phyloP scores from a whole-genome alignment of 2,888 invertebrate species.

The Protonemura montana region DNA sequence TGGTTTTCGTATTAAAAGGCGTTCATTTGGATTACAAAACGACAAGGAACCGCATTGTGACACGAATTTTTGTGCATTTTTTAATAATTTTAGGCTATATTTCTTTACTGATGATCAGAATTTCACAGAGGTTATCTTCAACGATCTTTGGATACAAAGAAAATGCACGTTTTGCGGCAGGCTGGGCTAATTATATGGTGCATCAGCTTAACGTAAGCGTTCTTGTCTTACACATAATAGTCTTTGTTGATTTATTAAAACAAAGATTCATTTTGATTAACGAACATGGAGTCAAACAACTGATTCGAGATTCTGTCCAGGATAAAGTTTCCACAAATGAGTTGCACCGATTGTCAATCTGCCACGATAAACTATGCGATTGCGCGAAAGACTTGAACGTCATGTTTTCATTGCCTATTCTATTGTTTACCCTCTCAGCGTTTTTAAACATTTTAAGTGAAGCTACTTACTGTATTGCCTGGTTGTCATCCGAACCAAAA shows the following conservation, averaged over 20 bases:
- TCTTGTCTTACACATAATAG: not conserved
- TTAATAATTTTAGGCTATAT: not conserved
- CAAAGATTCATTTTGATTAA: not conserved
- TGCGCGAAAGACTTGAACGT: not conserved
- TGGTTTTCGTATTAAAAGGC: not conserved
- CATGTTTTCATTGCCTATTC: not conserved
- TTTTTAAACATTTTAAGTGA: not conserved
- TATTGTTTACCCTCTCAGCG: not conserved
- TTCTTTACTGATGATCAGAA: not conserved
- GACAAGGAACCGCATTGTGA: not conserved
- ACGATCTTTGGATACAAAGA: not conserved
- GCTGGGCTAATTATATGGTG: not conserved
- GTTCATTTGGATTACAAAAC: not conserved
- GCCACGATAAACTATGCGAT: not conserved
- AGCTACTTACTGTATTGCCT: not conserved
- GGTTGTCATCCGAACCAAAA: not conserved
- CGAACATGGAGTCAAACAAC: not conserved
- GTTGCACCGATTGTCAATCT: not conserved
- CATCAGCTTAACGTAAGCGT: not conserved
- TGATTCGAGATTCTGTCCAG: not conserved
- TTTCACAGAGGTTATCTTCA: not conserved
- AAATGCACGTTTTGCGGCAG: not conserved
- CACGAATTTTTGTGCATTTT: not conserved
- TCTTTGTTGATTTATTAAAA: not conserved
- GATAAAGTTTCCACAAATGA: not conserved